A percentile compares a stretch with the other conserved stretches of the same genome.
Conservation (phyloP, 2,797 vertebrate species). For the Catharus ustulatus region DNA sequence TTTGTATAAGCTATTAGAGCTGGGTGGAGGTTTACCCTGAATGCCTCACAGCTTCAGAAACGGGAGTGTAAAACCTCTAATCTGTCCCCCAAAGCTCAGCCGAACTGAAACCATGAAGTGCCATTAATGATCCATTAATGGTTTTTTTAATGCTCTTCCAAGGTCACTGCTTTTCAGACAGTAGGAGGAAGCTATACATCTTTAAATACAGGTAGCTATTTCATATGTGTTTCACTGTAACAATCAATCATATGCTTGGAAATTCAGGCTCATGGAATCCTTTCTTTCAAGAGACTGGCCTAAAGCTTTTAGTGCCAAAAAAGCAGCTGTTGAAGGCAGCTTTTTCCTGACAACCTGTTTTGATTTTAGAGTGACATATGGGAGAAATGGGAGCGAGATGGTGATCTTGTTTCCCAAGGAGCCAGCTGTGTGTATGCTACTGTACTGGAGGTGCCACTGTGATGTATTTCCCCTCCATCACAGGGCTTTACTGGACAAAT, state of each 20-base stretch:
- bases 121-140: not conserved
- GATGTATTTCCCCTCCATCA: not conserved
- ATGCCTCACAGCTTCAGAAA: not conserved
- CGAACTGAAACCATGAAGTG: not conserved
- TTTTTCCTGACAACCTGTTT: not conserved
- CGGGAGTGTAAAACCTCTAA: not conserved
- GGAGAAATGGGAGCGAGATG: not conserved
- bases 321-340: not conserved
- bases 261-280: not conserved
- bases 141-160: not conserved
- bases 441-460: not conserved
- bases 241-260: not conserved
- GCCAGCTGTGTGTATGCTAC: not conserved
- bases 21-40: not conserved
- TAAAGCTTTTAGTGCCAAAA: not conserved
- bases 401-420: not conserved
- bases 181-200: not conserved
- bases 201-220: not conserved
- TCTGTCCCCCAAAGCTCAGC: not conserved
- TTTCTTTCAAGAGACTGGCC: not conserved
- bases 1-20: not conserved
- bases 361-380: not conserved
- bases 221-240: not conserved
- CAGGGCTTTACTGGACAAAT: conserved; percentile 22
- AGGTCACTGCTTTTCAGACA: not conserved